phyloP scores from a whole-genome alignment of 2,797 vertebrate genomes.

The Graptemys geographica region DNA sequence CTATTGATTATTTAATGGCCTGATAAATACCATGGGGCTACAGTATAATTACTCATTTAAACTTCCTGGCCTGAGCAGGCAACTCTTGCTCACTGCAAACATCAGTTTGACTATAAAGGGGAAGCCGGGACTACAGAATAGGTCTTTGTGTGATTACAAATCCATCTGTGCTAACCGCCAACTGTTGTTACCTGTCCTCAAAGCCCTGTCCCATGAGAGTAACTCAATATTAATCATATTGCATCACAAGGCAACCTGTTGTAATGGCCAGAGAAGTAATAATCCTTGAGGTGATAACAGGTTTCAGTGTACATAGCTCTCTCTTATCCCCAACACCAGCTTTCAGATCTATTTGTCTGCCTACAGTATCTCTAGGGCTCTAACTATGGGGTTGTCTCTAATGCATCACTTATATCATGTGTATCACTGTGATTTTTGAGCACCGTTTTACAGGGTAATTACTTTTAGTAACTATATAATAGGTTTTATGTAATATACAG shows the following conservation, averaged over 20 bases:
- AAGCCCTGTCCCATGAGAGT: rapidly evolving
- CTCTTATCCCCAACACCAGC: rapidly evolving
- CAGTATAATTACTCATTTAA: background rate
- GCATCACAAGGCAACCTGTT: background rate
- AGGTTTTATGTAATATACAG: background rate
- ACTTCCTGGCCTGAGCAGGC: background rate
- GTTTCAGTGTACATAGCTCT: background rate
- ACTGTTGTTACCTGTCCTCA: rapidly evolving
- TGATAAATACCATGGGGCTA: background rate
- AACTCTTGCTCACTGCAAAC: background rate
- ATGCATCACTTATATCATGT: background rate
- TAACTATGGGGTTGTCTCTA: rapidly evolving
- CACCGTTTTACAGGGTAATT: background rate
- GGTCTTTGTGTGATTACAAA: background rate
- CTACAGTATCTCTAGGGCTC: background rate
- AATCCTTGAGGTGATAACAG: rapidly evolving
- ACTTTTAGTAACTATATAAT: background rate
- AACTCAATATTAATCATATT: rapidly evolving
- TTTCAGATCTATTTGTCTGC: background rate
- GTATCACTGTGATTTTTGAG: background rate
- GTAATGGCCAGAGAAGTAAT: background rate
- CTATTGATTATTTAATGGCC: conserved; percentile 48
- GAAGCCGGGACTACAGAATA: rapidly evolving
- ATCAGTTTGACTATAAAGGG: background rate
- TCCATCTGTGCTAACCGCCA: background rate